A percentile compares a stretch with the other conserved stretches of the same genome.
phyloP scores from a whole-genome alignment of 2,797 vertebrate genomes.

The Muraenolepis orangiensis region DNA sequence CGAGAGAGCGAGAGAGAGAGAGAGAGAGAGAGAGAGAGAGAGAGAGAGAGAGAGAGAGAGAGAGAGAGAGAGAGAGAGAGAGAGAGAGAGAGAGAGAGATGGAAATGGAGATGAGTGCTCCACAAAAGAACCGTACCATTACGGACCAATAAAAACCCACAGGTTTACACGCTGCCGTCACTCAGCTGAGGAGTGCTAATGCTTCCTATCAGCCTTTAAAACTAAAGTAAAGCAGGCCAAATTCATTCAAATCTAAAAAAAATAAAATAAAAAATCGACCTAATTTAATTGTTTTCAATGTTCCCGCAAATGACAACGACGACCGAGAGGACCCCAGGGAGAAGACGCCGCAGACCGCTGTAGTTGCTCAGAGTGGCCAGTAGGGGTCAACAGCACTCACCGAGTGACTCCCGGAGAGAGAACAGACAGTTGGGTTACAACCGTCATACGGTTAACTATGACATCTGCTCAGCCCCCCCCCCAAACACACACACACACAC shows the following conservation, averaged over 20 bases:
- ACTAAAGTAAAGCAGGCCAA: too few species aligned
- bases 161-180: too few species aligned
- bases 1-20: slow-evolving; percentile 33
- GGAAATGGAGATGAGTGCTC: slow-evolving; percentile 52
- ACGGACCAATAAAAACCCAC: not conserved
- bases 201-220: too few species aligned
- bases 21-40: slow-evolving; percentile 32
- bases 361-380: slow-evolving; percentile 33
- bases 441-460: not conserved
- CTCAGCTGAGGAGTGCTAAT: too few species aligned
- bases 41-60: slow-evolving; percentile 43
- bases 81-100: slow-evolving; percentile 22
- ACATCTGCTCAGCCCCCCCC: not conserved
- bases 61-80: not conserved
- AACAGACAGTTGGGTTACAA: not conserved
- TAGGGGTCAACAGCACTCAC: slow-evolving; percentile 63
- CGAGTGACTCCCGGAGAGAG: slow-evolving; percentile 18
- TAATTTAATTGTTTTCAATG: too few species aligned
- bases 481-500: too few species aligned
- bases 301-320: not conserved
- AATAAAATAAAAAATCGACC: too few species aligned
- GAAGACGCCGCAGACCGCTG: slow-evolving; percentile 33
- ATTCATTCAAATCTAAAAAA: too few species aligned
- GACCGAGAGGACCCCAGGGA: too few species aligned
- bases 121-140: slow-evolving; percentile 30